Evolutionary conservation across 2,797 vertebrate species (phyloP).

Genomic region (Acipenser ruthenus): DNA sequence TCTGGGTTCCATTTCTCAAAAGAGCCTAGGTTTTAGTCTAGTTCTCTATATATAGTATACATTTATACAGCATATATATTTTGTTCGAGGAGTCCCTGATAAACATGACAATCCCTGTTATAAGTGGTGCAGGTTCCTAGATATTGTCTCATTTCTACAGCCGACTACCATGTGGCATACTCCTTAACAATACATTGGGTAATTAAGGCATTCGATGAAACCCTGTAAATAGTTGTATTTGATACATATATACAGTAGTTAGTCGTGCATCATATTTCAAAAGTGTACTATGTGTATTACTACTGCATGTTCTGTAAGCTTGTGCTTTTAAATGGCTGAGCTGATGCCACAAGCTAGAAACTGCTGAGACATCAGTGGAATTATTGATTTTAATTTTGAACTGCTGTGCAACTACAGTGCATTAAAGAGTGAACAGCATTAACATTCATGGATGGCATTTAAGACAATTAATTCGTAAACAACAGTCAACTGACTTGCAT

Average conservation of each 20-base stretch:
- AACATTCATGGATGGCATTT: conserved; percentile 6
- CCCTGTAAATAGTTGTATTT: too few species aligned
- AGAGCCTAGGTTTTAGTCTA: too few species aligned
- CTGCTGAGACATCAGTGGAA: neutral
- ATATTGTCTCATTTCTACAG: too few species aligned
- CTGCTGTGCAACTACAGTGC: neutral
- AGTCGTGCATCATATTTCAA: neutral
- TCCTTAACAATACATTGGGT: too few species aligned
- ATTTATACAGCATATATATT: too few species aligned
- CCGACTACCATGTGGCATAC: too few species aligned
- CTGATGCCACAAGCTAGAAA: neutral
- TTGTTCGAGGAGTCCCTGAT: too few species aligned
- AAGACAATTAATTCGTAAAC: conserved; percentile 11
- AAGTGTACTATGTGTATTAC: neutral
- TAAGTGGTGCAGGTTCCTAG: too few species aligned
- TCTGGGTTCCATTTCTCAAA: too few species aligned
- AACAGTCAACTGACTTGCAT: neutral
- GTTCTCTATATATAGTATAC: too few species aligned
- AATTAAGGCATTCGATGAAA: too few species aligned
- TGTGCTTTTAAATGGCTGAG: neutral
- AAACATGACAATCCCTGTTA: too few species aligned
- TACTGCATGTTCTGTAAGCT: neutral
- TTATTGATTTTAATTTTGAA: conserved; percentile 8
- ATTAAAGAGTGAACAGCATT: neutral
- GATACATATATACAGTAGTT: neutral